Evolutionary conservation across 30 jellyfish, hydroid and myxozoan species (phyloP).

Genomic region (Hydractinia symbiolongicarpus): DNA sequence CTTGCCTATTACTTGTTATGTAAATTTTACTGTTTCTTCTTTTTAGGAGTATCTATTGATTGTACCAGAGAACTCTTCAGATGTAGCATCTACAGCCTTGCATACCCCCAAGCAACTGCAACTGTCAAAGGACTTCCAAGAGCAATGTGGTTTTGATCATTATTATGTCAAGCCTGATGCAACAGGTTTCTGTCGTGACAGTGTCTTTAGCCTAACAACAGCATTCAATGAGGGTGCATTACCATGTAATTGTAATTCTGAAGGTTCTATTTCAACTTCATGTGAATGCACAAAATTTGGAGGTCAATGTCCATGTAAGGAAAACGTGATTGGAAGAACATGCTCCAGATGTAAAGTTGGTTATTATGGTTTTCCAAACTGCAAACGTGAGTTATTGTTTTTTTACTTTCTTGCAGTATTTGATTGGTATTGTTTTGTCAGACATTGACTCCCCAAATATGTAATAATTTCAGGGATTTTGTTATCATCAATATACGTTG

Average conservation of each 20-base stretch:
- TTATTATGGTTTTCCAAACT: slow-evolving; percentile 86
- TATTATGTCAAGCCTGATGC: slow-evolving; percentile 58
- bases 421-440: no score
- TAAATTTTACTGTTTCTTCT: not conserved
- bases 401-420: not conserved
- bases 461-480: no score
- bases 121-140: slow-evolving; percentile 59
- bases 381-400: slow-evolving; percentile 59
- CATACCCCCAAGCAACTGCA: slow-evolving; percentile 47
- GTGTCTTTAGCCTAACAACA: slow-evolving; percentile 65
- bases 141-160: slow-evolving; percentile 42
- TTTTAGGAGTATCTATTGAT: slow-evolving; percentile 61
- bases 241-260: slow-evolving; percentile 62
- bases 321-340: slow-evolving; percentile 68
- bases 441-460: no score
- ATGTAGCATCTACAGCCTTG: slow-evolving; percentile 30
- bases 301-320: slow-evolving; percentile 86
- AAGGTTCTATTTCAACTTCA: slow-evolving; percentile 47
- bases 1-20: not conserved
- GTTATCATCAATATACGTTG: no score
- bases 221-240: slow-evolving; percentile 79
- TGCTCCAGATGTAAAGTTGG: slow-evolving; percentile 88
- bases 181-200: slow-evolving; percentile 71
- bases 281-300: slow-evolving; percentile 75
- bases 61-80: slow-evolving; percentile 49